phyloP scores from a whole-genome alignment of 2,888 invertebrate genomes.

The Agrochola macilenta region DNA sequence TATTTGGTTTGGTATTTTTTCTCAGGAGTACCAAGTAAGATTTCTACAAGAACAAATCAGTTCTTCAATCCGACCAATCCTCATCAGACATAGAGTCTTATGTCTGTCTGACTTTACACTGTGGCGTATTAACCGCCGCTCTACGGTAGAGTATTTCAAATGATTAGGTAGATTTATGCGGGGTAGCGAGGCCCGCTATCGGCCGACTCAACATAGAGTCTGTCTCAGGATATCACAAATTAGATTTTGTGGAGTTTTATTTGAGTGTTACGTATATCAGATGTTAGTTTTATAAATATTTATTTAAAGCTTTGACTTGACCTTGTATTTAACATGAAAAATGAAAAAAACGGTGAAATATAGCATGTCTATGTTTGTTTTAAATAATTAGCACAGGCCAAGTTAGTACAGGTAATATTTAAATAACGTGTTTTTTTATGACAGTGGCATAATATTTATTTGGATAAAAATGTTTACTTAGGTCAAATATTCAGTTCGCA shows the following conservation, averaged over 20 bases:
- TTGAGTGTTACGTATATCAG: neutral
- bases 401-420: neutral
- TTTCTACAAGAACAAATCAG: constrained; percentile 17
- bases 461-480: neutral
- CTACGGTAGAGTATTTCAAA: constrained; percentile 77
- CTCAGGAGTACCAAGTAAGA: neutral
- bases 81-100: constrained; percentile 41
- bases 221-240: constrained; percentile 44
- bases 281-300: neutral
- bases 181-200: constrained; percentile 57
- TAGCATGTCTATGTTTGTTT: neutral
- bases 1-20: too few relatives aligned
- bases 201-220: constrained; percentile 45
- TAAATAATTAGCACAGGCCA: neutral
- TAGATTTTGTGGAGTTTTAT: constrained; percentile 54
- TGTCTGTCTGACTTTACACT: constrained; percentile 37
- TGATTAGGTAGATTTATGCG: constrained; percentile 85
- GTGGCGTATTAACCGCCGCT: constrained; percentile 73
- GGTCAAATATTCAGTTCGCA: neutral
- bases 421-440: neutral
- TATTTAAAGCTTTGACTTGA: neutral
- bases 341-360: neutral
- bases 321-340: neutral
- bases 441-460: neutral
- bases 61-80: constrained; percentile 26